phyloP scores from a whole-genome alignment of 2,797 vertebrate species.

The Antrozous pallidus region DNA sequence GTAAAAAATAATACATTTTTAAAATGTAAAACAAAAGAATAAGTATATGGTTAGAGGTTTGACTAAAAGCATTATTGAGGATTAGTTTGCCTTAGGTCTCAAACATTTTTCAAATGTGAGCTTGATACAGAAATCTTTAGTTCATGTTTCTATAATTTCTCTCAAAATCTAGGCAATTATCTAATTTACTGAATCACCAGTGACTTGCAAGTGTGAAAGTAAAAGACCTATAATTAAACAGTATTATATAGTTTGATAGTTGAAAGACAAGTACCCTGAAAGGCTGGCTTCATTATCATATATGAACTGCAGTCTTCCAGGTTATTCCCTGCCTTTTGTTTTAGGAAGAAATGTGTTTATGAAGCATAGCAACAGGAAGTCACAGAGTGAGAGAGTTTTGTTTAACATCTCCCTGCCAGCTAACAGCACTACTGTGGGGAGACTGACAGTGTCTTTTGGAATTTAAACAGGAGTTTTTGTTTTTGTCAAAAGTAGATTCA shows the following conservation, averaged over 20 bases:
- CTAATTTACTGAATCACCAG: background rate
- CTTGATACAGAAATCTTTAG: background rate
- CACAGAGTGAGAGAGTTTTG: conserved; percentile 9
- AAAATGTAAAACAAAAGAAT: background rate
- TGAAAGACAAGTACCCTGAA: background rate
- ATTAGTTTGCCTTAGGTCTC: conserved; percentile 11
- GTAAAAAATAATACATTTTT: background rate
- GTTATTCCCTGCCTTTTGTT: conserved; percentile 22
- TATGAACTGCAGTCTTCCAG: conserved; percentile 3
- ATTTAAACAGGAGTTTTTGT: background rate
- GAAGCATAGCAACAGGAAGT: conserved; percentile 1
- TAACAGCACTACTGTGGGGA: background rate
- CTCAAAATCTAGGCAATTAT: background rate
- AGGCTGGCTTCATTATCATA: background rate
- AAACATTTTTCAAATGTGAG: conserved; percentile 2
- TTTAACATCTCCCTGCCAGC: conserved; percentile 51
- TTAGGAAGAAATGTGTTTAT: conserved; percentile 36
- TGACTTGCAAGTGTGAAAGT: background rate
- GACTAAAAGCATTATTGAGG: background rate
- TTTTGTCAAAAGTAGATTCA: conserved; percentile 18
- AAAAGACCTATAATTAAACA: background rate
- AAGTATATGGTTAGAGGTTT: background rate
- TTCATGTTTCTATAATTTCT: background rate
- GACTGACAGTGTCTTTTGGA: background rate
- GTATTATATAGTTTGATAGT: background rate